Base-by-base conservation (phyloP, 2,888 invertebrate genomes). In the Antheraea yamamai region DNA sequence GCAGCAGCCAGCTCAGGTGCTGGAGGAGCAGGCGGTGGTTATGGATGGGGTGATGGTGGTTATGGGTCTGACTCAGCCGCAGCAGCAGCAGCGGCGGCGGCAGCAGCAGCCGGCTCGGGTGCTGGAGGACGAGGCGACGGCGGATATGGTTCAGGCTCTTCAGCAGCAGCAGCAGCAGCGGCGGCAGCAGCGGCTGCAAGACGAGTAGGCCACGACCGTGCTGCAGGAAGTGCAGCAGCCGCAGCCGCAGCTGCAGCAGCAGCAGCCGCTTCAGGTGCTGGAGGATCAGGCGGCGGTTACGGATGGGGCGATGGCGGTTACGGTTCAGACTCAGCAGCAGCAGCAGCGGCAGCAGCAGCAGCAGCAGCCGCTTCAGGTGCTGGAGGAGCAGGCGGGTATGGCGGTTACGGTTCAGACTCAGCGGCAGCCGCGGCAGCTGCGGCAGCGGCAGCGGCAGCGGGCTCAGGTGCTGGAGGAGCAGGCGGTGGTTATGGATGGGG, bases 121-220 rank as follows among this genome's bases (percentile, higher is more conserved):
- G 39, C 76, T 30, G 30, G 30, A 66, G 74, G 39, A 39, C 39
- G 39, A 39, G 39, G 30, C 30, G 30, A 30, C 30, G 30, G 30
- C 30, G 30, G 30, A 2, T 30, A 30, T 30, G 30, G 30, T 30
- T 30, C 76, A 20, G 76, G 55, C 52, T 68, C 30, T 23, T 8
- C 61, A 26, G 64, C 64, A 64, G 23, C 64, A 35, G 77, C 72
- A 66, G 66, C 78, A 39, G 76, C 55, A 73, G 73, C 58, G 4
- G 39, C 39, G 75, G 70, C 76, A 77, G 74, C 20, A 51, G 35
- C 16, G 74, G 75, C 30, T 51, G 39, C 76, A 61, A 74, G 78
- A 64, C 16, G 47, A 14, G 64, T 6, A 26, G 55, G 55, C 39
- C 3, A 39, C 10, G 39, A 4, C 30, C 2, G 30, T 30, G 30